phyloP scores from a whole-genome alignment of 2,113 vertebrate species.

The Martes martes region DNA sequence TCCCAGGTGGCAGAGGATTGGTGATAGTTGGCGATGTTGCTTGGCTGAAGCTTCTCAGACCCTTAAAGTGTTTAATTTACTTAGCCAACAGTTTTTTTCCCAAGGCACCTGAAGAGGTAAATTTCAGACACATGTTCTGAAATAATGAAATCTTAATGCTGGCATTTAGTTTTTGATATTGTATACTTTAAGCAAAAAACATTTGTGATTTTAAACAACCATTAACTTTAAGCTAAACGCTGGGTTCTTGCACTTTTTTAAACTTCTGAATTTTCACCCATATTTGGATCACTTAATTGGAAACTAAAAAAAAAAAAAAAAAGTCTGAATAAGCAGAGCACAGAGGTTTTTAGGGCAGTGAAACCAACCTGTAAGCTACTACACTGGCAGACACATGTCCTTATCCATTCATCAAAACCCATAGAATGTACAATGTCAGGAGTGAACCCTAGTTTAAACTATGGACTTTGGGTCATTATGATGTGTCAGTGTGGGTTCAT shows the following conservation, averaged over 20 bases:
- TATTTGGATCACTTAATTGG: neutral
- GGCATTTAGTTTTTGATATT: neutral
- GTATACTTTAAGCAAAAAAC: neutral
- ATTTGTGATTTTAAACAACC: neutral
- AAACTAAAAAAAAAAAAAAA: neutral
- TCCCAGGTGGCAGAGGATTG: neutral
- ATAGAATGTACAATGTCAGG: fast-evolving
- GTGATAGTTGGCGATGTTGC: neutral
- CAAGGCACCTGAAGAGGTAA: neutral
- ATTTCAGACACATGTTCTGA: neutral
- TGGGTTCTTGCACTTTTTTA: neutral
- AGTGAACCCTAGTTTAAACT: neutral
- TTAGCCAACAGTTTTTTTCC: neutral
- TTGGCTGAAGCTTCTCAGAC: neutral
- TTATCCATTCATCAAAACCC: neutral
- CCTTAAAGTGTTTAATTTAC: neutral
- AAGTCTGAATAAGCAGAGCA: neutral
- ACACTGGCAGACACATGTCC: fast-evolving
- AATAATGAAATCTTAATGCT: neutral
- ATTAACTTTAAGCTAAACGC: neutral
- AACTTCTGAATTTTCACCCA: neutral
- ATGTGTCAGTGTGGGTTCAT: neutral
- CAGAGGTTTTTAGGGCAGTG: neutral
- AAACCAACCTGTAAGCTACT: fast-evolving
- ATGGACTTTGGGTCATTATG: neutral